Evolutionary conservation across 2,797 vertebrate genomes (phyloP), one percentile per base, ranked within the genome.

Genomic region (Lagodon rhomboides): DNA sequence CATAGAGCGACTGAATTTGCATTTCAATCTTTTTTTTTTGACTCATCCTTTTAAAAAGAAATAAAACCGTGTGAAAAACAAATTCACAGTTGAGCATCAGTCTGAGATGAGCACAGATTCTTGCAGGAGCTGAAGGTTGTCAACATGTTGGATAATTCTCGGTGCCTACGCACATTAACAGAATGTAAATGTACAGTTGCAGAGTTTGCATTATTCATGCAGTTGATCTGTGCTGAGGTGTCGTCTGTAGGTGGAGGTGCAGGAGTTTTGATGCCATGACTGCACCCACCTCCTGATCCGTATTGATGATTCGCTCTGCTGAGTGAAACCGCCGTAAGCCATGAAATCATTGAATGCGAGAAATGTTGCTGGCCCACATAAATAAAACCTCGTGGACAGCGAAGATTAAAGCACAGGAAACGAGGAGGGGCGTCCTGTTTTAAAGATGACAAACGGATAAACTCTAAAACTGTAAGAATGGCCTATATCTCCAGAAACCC

Each of bases 401-500:
- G 38, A 34, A 73, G 41, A 74, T 77, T n/a, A 67, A 71, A 65
- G 15, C 23, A 44, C 47, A 61, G 17, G 75, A 85, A 84, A 68
- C 15, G 44, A n/a, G 25, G 47, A 22, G 30, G 30, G 44, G 30
- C 61, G 46, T 56, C 56, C 59, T 58, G 6, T 83, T 84, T 76
- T 67, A 75, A 77, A 83, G 69, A 88, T 83, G 82, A 79, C 78
- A 79, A 87, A 85, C 54, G 49, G 60, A 80, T 74, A 76, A 85
- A 79, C 47, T 83, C 56, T 74, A 68, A 85, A 88, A 86, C 79
- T 86, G 82, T 88, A 89, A 80, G 83, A 79, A 77, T 61, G 70
- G 73, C 78, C 72, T 66, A 83, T 88, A 90, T 91, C 86, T 82
- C 82, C 70, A 79, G 72, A 91, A 86, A 77, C 73, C 89, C 88